Percentiles rank a stretch among this genome's conserved stretches.
Evolutionary conservation across 1,140 invertebrate species (phyloP).

Genomic region (Zophobas morio): DNA sequence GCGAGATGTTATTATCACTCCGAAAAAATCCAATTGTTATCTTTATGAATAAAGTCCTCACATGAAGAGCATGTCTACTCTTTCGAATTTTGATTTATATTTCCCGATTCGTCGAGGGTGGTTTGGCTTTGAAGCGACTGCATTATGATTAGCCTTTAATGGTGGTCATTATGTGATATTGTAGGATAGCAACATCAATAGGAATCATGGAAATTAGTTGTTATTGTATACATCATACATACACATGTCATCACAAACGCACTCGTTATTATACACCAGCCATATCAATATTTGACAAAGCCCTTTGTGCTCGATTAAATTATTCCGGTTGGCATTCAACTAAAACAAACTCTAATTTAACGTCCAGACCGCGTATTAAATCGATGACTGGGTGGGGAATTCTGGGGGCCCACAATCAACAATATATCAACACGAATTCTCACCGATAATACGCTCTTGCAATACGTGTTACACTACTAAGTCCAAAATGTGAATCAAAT

Average conservation of each 20-base stretch:
- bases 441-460: too few relatives aligned
- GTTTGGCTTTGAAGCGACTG: not conserved
- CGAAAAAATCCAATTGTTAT: not conserved
- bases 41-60: not conserved
- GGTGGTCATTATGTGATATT: slow-evolving; percentile 54
- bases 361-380: slow-evolving; percentile 29
- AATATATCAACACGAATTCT: too few relatives aligned
- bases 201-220: slow-evolving; percentile 60
- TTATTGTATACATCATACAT: slow-evolving; percentile 56
- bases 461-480: too few relatives aligned
- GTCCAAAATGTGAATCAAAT: too few relatives aligned
- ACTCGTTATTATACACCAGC: slow-evolving; percentile 47
- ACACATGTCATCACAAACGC: slow-evolving; percentile 52
- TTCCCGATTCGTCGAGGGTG: slow-evolving; percentile 10
- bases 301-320: slow-evolving; percentile 54
- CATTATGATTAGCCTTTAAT: slow-evolving; percentile 52
- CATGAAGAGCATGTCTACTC: too few relatives aligned
- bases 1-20: not conserved
- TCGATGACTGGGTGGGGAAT: slow-evolving; percentile 12
- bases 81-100: not conserved
- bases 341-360: slow-evolving; percentile 47
- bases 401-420: too few relatives aligned
- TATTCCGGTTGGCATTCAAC: slow-evolving; percentile 46
- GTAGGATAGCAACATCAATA: slow-evolving; percentile 55
- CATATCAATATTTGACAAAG: slow-evolving; percentile 57